A percentile compares a stretch with the other conserved stretches of the same genome.
Conservation (phyloP, 2,113 vertebrate genomes). For the Etia nguti region DNA sequence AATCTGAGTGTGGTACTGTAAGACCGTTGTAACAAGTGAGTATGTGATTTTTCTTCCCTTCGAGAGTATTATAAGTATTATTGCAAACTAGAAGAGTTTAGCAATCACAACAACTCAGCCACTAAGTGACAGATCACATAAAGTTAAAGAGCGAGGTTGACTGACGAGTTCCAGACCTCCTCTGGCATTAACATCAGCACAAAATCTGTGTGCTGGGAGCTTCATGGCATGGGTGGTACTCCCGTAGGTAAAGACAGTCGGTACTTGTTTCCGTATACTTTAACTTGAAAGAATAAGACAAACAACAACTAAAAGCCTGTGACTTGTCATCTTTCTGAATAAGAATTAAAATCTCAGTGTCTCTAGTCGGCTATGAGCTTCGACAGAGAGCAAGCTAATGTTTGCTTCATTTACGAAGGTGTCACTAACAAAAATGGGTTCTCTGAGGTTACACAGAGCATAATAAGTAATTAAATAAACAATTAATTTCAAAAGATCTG, state of each 20-base stretch:
- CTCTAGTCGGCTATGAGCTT: accelerated
- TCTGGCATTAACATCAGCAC: neutral
- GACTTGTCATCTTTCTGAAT: accelerated
- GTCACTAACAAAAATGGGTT: neutral
- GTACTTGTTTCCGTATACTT: neutral
- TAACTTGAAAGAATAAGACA: neutral
- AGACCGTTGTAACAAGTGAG: neutral
- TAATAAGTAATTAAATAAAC: neutral
- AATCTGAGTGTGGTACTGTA: neutral
- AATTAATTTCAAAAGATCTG: neutral
- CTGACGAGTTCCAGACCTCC: neutral
- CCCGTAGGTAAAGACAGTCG: neutral
- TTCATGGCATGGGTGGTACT: neutral
- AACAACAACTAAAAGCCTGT: neutral
- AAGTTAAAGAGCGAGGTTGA: neutral
- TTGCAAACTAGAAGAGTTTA: neutral
- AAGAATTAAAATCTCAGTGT: neutral
- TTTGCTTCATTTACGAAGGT: neutral
- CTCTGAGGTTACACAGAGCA: neutral
- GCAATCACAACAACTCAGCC: neutral
- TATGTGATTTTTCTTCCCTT: neutral
- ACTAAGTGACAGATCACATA: neutral
- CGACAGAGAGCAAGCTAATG: neutral
- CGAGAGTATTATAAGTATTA: accelerated
- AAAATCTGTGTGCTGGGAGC: neutral